Evolutionary conservation across 2,888 invertebrate species (phyloP).

Genomic region (Cremastobaeus sp.): DNA sequence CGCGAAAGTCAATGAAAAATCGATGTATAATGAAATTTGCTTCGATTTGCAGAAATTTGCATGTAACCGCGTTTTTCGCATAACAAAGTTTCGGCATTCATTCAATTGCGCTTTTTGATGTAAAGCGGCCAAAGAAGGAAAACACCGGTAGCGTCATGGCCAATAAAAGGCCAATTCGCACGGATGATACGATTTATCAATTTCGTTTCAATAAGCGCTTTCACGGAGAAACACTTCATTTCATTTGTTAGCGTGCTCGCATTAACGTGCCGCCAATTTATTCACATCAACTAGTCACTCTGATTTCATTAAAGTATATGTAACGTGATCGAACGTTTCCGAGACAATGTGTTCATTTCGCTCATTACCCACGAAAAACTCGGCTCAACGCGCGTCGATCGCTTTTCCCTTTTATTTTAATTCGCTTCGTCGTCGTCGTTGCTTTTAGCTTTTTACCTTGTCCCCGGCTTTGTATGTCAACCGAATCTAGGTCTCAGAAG

Average conservation of each 20-base stretch:
- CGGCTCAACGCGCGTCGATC: background rate
- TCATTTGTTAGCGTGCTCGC: conserved; percentile 17
- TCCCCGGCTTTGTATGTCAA: conserved; percentile 14
- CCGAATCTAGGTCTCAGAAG: conserved; percentile 32
- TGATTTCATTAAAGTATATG: conserved; percentile 34
- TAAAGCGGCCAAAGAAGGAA: conserved; percentile 2
- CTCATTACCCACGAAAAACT: conserved; percentile 12
- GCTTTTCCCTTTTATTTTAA: background rate
- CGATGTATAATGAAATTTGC: conserved; percentile 46
- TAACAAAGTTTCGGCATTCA: conserved; percentile 28
- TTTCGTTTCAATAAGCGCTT: conserved; percentile 44
- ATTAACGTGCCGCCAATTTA: conserved; percentile 27
- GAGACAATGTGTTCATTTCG: conserved; percentile 5
- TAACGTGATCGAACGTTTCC: conserved; percentile 6
- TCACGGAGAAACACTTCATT: conserved; percentile 23
- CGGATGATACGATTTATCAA: conserved; percentile 47
- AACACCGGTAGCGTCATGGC: conserved; percentile 1
- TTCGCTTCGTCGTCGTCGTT: background rate
- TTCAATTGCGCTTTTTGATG: conserved; percentile 28
- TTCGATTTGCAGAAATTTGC: conserved; percentile 45
- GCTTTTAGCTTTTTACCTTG: too few relatives aligned
- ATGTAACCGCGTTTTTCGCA: conserved; percentile 22
- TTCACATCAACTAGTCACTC: conserved; percentile 23
- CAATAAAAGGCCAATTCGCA: conserved; percentile 18
- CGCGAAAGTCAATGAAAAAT: conserved; percentile 46